These are phyloP conservation scores for Melanerpes formicivorus DNA, from an alignment of 2,113 vertebrate genomes.

Conservation along the genomic window DNA sequence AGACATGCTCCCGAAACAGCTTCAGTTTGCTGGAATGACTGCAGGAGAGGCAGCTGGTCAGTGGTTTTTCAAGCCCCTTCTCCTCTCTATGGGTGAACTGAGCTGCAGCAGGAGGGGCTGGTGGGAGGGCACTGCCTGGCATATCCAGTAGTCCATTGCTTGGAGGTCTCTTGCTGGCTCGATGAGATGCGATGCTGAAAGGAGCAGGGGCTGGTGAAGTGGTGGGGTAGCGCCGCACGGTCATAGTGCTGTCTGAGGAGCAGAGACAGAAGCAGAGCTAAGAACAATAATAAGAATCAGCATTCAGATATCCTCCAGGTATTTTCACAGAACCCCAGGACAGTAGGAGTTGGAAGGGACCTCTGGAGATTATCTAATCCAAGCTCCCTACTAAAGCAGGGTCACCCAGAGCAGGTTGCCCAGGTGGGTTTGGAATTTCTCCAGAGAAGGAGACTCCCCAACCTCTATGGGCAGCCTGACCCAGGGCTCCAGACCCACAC, in stretches of 20 bases:
- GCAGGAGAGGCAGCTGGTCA: background rate
- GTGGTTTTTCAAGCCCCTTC: background rate
- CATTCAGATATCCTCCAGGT: background rate
- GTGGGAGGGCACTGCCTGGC: background rate
- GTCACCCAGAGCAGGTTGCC: too few relatives aligned
- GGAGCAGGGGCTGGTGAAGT: constrained; percentile 62
- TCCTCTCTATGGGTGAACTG: background rate
- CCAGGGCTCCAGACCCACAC: background rate
- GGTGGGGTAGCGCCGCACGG: constrained; percentile 87
- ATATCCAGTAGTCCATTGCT: background rate
- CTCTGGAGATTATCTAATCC: too few relatives aligned
- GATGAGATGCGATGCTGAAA: constrained; percentile 35
- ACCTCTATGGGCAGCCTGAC: too few relatives aligned
- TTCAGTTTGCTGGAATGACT: constrained; percentile 51
- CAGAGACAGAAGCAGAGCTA: constrained; percentile 31
- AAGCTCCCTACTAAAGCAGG: too few relatives aligned
- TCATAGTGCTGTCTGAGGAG: constrained; percentile 86
- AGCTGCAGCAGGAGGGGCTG: background rate
- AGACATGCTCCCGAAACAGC: constrained; percentile 78
- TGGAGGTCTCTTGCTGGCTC: background rate
- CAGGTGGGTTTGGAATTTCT: too few relatives aligned
- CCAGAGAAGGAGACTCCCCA: too few relatives aligned
- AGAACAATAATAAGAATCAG: background rate
- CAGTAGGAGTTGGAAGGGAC: background rate
- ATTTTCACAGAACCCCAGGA: background rate